These are phyloP conservation scores for Monochamus alternatus DNA, from an alignment of 2,888 invertebrate genomes.

Conservation along the genomic window DNA sequence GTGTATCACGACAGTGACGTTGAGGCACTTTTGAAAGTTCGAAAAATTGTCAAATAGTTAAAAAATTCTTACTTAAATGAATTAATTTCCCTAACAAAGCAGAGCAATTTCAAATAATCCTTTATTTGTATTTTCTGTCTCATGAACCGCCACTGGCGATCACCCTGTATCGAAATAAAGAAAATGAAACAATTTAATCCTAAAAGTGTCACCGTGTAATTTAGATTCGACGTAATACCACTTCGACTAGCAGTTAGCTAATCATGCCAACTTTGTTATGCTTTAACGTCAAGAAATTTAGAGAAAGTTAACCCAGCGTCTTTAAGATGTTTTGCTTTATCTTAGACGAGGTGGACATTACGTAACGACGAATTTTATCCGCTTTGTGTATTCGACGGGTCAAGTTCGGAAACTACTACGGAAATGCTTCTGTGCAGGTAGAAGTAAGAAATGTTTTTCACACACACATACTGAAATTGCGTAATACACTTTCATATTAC, in stretches of 20 bases:
- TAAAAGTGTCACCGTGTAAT: too few relatives aligned
- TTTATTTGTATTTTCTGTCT: too few relatives aligned
- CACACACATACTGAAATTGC: constrained; percentile 5
- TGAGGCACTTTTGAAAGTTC: too few relatives aligned
- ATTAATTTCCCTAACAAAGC: too few relatives aligned
- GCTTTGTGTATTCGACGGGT: constrained; percentile 1
- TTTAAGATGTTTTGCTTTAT: constrained; percentile 26
- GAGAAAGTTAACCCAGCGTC: constrained; percentile 25
- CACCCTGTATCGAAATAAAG: too few relatives aligned
- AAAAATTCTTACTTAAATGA: too few relatives aligned
- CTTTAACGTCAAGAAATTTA: constrained; percentile 27
- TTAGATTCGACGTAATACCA: too few relatives aligned
- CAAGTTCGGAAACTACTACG: constrained; percentile 14
- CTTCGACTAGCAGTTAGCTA: constrained; percentile 12
- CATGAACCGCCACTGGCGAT: too few relatives aligned
- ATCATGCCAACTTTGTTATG: constrained; percentile 5
- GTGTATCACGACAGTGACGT: too few relatives aligned
- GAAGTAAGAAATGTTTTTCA: not conserved
- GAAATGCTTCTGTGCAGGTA: not conserved
- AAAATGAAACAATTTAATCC: too few relatives aligned
- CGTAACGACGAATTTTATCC: constrained; percentile 11
- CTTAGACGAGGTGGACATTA: constrained; percentile 10
- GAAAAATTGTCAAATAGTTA: too few relatives aligned
- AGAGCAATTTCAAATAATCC: too few relatives aligned
- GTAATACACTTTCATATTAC: constrained; percentile 1